Evolutionary conservation across 2,888 invertebrate species (phyloP), one percentile per base, ranked within the genome.

Genomic region (Nesidiocoris tenuis): DNA sequence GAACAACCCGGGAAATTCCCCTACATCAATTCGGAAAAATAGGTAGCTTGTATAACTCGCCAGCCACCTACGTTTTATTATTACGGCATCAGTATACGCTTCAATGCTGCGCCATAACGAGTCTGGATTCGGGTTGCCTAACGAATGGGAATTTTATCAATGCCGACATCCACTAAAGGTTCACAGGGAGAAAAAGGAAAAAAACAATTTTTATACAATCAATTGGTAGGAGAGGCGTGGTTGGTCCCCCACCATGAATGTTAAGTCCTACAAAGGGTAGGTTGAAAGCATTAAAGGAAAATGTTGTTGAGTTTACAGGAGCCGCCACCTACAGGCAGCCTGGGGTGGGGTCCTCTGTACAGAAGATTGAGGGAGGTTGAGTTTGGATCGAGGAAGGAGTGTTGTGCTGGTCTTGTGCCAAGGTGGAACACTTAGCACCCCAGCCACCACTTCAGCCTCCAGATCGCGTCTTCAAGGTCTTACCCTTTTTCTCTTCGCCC

Each of bases 331-430:
- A 39, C 39, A 39, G 39, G 39, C 39, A 39, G 39, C 5, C 39
- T 18, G 19, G 61, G 61, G 17, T 61, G 61, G 22, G 61, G 19
- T 19, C 59, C 59, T 19, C 61, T 7, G 39, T 39, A n/a, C n/a
- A 7, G 39, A 39, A 39, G 39, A 39, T 7, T 39, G 39, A 39
- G 39, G 12, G 39, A 7, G 39, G 39, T 39, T 39, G 39, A 12
- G 12, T 39, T 7, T 39, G 39, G 39, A 39, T 7, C 3, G 39
- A 39, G 12, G 39, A 9, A 39, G 65, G 65, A 23, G 17, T 65
- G 65, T 65, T 65, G 65, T 65, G 39, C 54, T 67, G 67, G 67
- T 67, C 19, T 67, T 67, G 39, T 67, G 67, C 67, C 67, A 67
- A 67, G 67, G 67, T 67, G 56, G 67, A 67, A 67, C 67, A 67